A percentile compares a stretch with the other conserved stretches of the same genome.
Conservation (phyloP, 2,113 vertebrate species). For the Eupsittula cactorum region DNA sequence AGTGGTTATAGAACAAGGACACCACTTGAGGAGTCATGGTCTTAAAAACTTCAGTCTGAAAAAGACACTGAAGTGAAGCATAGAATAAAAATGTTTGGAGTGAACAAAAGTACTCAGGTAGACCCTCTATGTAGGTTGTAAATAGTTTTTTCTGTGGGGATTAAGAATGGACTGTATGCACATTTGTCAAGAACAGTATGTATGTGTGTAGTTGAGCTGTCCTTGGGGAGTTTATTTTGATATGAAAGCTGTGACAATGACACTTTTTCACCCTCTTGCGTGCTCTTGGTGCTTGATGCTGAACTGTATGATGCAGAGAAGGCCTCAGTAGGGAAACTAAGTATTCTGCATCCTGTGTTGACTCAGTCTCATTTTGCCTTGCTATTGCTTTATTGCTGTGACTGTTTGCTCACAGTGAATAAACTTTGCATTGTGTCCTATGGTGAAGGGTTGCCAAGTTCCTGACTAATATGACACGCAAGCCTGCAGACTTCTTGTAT, state of each 20-base stretch:
- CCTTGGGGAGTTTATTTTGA: neutral
- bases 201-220: neutral
- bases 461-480: neutral
- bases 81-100: neutral
- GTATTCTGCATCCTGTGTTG: neutral
- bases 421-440: neutral
- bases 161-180: neutral
- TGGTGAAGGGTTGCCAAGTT: neutral
- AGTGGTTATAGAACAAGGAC: neutral
- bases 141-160: neutral
- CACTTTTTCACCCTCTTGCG: neutral
- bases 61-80: neutral
- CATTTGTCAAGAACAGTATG: neutral
- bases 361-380: neutral
- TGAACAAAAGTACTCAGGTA: neutral
- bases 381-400: neutral
- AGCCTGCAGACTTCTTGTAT: neutral
- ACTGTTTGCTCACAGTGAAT: neutral
- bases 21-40: neutral
- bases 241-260: neutral
- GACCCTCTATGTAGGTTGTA: neutral
- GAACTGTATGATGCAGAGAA: neutral
- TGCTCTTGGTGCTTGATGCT: neutral
- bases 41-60: neutral
- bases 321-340: neutral